Conservation (phyloP, 2,888 invertebrate genomes). For the Limnephilus marmoratus region DNA sequence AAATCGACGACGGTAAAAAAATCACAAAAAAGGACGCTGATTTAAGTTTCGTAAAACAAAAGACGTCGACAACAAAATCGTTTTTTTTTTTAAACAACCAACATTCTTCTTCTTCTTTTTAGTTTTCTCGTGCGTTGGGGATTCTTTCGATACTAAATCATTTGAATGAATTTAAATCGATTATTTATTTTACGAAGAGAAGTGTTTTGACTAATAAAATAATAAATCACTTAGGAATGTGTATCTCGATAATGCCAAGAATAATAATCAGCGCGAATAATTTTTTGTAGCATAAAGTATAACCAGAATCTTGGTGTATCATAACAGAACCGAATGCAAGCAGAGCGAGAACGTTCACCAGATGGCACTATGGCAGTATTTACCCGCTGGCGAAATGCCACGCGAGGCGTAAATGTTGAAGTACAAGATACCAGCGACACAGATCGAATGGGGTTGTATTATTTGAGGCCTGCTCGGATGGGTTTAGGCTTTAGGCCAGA, state of each 20-base stretch:
- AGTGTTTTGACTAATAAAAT: neutral
- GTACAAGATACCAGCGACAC: conserved; percentile 18
- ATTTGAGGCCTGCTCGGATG: neutral
- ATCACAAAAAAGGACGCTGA: no score
- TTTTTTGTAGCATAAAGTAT: neutral
- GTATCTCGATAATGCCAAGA: neutral
- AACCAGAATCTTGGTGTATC: neutral
- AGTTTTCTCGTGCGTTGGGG: neutral
- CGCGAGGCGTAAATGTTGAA: neutral
- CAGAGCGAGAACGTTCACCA: conserved; percentile 17
- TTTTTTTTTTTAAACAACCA: no score
- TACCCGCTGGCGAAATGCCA: conserved; percentile 26
- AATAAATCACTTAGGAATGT: neutral
- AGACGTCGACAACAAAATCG: no score
- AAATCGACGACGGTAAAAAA: neutral
- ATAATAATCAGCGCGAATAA: neutral
- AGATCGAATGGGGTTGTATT: conserved; percentile 13
- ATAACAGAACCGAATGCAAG: neutral
- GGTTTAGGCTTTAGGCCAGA: neutral
- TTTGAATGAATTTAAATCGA: neutral
- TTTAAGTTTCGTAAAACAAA: no score
- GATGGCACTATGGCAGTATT: neutral
- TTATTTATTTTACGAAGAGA: neutral
- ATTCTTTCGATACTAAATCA: neutral
- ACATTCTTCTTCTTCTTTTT: no score